phyloP scores from a whole-genome alignment of 2,797 vertebrate species.

The Muraenolepis orangiensis region DNA sequence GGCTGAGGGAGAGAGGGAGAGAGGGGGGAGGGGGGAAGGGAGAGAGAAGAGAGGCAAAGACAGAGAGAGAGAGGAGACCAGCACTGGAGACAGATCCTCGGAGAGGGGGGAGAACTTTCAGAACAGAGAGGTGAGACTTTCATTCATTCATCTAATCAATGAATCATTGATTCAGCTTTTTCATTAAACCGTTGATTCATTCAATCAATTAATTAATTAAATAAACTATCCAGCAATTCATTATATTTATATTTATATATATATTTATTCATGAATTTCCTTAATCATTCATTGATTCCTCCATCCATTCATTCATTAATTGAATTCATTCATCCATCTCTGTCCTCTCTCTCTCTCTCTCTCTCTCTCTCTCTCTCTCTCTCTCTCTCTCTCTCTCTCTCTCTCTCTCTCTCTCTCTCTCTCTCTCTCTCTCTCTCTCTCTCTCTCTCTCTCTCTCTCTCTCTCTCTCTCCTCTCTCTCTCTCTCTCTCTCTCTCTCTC shows the following conservation, averaged over 20 bases:
- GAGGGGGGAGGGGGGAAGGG: conserved; percentile 43
- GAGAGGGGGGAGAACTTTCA: too few species aligned
- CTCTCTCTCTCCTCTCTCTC: too few species aligned
- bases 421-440: conserved; percentile 50
- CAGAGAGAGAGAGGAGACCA: conserved; percentile 47
- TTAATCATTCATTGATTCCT: too few species aligned
- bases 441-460: background rate
- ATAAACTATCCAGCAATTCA: too few species aligned
- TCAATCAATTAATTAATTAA: background rate
- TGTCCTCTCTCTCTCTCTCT: too few species aligned
- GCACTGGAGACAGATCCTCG: conserved; percentile 31
- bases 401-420: conserved; percentile 49
- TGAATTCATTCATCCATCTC: too few species aligned
- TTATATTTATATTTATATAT: too few species aligned
- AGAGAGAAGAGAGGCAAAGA: conserved; percentile 44
- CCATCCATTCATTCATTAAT: too few species aligned
- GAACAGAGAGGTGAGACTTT: conserved; percentile 62
- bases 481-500: too few species aligned
- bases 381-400: conserved; percentile 4
- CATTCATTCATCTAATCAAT: background rate
- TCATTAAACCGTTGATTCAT: background rate
- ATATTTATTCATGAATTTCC: too few species aligned
- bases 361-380: too few species aligned
- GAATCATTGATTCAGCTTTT: background rate
- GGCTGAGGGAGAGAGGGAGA: conserved; percentile 42